phyloP scores from a whole-genome alignment of 2,113 vertebrate genomes.

The Xenopus laevis region DNA sequence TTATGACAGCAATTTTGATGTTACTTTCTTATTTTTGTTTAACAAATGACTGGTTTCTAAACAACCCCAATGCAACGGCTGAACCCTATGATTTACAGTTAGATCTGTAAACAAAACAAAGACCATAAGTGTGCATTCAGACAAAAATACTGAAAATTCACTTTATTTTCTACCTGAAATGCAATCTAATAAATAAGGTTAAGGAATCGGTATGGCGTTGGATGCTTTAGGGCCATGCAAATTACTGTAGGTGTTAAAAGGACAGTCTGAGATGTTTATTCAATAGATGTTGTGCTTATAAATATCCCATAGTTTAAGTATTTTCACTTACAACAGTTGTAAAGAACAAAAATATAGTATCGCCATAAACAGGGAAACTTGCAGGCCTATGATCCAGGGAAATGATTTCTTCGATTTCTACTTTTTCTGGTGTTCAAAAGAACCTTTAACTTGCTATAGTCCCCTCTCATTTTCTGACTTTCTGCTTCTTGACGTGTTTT shows the following conservation, averaged over 20 bases:
- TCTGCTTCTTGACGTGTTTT: constrained; percentile 66
- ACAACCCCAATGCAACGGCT: no score
- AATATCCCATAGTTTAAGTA: neutral
- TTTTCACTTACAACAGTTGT: constrained; percentile 6
- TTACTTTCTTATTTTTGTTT: no score
- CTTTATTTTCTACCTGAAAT: neutral
- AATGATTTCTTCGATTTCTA: constrained; percentile 86
- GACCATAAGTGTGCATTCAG: no score
- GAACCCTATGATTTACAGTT: no score
- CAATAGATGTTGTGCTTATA: neutral
- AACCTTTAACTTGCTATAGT: constrained; percentile 90
- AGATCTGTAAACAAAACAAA: no score
- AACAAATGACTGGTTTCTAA: no score
- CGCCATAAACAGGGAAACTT: neutral
- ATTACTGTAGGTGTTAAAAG: neutral
- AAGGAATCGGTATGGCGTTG: neutral
- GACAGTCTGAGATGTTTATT: neutral
- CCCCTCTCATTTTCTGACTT: constrained; percentile 73
- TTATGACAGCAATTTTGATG: no score
- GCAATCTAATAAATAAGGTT: constrained; percentile 36
- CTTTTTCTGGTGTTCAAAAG: constrained; percentile 90
- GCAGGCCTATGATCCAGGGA: constrained; percentile 70
- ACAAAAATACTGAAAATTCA: no score
- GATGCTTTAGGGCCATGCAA: constrained; percentile 5
- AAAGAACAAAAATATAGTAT: constrained; percentile 4